Evolutionary conservation across 2,888 invertebrate species (phyloP), one percentile per base, ranked within the genome.

Genomic region (Pilophorus perplexus): DNA sequence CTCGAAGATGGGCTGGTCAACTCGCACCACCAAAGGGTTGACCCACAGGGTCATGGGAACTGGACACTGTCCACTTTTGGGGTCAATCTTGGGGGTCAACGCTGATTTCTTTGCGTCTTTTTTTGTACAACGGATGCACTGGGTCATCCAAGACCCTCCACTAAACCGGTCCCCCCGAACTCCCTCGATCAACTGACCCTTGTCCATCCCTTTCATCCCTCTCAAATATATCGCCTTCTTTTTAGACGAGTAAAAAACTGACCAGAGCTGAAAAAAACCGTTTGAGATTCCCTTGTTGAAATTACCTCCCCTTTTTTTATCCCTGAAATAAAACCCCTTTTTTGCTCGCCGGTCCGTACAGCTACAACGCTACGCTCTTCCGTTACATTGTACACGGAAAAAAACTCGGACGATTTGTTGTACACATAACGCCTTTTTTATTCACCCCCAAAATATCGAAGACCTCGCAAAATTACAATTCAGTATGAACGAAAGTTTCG

Each of bases 31-130:
- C 33, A 28, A 28, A 28, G 52, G 16, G 52, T 52, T 52, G 52
- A 52, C 52, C 52, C 52, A 25, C 12, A 12, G 27, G 52, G 52
- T 52, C 28, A 52, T 52, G 52, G 52, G 52, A 52, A 52, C 25
- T 52, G 52, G 52, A 52, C 52, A 52, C 16, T 52, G 52, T 52
- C 52, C 52, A 52, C 28, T 52, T 52, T n/a, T 18, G 27, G 16
- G 50, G 52, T 52, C 52, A 44, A 12, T 25, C 8, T 22, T 3
- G n/a, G 5, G 12, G 25, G 42, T 1, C 46, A 1, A 46, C 46
- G 23, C 12, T 12, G 46, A 22, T 46, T 22, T 20, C 8, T 44
- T 44, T 46, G 23, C 46, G 44, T 20, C 23, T 23, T 22, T 23
- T 22, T 46, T 46, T 25, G 46, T 22, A 46, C 25, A 46, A 46